Evolutionary conservation across 2,888 invertebrate species (phyloP).

Genomic region (Hemistola chrysoprasaria): DNA sequence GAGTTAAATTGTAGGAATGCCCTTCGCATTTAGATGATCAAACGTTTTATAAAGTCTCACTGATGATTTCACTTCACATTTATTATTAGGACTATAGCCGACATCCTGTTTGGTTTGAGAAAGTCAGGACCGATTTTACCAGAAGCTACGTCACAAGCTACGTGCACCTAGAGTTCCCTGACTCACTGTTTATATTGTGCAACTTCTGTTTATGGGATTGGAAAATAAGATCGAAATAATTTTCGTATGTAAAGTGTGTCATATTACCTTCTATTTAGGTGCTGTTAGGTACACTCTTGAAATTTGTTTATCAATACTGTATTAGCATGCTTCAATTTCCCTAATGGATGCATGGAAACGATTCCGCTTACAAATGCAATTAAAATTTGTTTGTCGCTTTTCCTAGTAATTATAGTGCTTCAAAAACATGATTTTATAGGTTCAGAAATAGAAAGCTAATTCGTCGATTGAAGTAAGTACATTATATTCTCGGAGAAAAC

Average conservation of each 20-base stretch:
- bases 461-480: not conserved
- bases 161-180: slow-evolving; percentile 32
- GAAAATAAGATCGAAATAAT: slow-evolving; percentile 10
- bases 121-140: slow-evolving; percentile 44
- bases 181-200: slow-evolving; percentile 41
- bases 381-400: slow-evolving; percentile 7
- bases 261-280: not conserved
- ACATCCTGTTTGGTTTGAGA: slow-evolving; percentile 45
- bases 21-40: slow-evolving; percentile 6
- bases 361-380: slow-evolving; percentile 4
- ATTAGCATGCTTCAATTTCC: slow-evolving; percentile 26
- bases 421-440: slow-evolving; percentile 1
- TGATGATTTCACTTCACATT: slow-evolving; percentile 34
- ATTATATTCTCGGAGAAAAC: slow-evolving; percentile 8
- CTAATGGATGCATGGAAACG: slow-evolving; percentile 6
- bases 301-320: slow-evolving; percentile 25
- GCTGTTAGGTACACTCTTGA: too few species aligned
- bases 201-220: slow-evolving; percentile 11
- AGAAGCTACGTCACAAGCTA: slow-evolving; percentile 12
- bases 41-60: slow-evolving; percentile 20
- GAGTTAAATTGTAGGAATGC: slow-evolving; percentile 14
- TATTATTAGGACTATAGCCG: slow-evolving; percentile 34
- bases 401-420: not conserved
- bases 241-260: slow-evolving; percentile 14
- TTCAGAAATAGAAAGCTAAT: not conserved